Evolutionary conservation across 1,140 invertebrate genomes (phyloP), one percentile per base, ranked within the genome.

Genomic region (Zophobas atratus): DNA sequence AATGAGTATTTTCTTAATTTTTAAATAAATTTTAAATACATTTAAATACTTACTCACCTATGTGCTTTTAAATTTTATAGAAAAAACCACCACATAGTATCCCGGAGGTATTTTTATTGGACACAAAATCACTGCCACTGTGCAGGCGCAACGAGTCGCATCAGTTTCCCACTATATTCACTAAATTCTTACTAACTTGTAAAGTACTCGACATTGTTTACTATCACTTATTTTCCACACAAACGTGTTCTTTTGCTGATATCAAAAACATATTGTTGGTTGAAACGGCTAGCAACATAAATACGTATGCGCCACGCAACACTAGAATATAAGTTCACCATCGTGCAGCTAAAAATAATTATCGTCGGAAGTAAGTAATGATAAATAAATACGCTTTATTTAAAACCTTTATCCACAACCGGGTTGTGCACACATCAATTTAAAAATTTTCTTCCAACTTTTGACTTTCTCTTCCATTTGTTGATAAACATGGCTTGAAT

Each of bases 281-380:
- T 20, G 20, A 20, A 20, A 20, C 20, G 20, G 20, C 20, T 20
- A 20, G 20, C 20, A 20, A 20, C 20, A 20, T 20, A 20, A 20
- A 20, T 20, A 20, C 60, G 39, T 32, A 8, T 39, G 32, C 57
- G n/a, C 34, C 57, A 67, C 60, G 60, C 60, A 67, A 67, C 53
- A 55, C 20, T 20, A 51, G 6, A 67, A 6, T 67, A 35, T 38
- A 48, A 67, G 36, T 20, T n/a, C 43, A 51, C 3, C 20, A 51
- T 51, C n/a, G 6, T 6, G n/a, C 49, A 2, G 49, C 8, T 67
- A 67, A 67, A 67, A 67, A 67, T 67, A 67, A 60, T 60, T 43
- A 67, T 67, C 38, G 2, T 67, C 38, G 60, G 60, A 67, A 67
- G 35, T 67, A 20, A 67, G 60, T 43, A 67, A 67, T 41, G 60